phyloP scores from a whole-genome alignment of 2,888 invertebrate species.

The Digitonthophagus gazella region DNA sequence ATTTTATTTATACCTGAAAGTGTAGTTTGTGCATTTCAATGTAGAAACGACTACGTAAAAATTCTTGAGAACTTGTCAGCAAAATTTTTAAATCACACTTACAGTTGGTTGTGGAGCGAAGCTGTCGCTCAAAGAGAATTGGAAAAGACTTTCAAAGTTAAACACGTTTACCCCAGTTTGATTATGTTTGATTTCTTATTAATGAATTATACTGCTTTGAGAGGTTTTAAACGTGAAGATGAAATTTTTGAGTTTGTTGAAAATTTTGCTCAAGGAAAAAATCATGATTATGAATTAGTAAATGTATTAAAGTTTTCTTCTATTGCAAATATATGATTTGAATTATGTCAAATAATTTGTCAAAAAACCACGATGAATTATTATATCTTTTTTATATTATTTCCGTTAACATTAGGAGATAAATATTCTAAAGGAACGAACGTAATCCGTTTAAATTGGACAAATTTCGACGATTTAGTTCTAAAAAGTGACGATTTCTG shows the following conservation, averaged over 20 bases:
- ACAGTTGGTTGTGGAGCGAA: slow-evolving; percentile 10
- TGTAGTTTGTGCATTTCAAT: not conserved
- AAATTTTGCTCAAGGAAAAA: not conserved
- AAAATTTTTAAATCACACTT: slow-evolving; percentile 2
- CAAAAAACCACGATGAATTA: too few relatives aligned
- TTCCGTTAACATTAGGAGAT: not conserved
- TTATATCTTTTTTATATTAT: not conserved
- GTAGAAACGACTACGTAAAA: not conserved
- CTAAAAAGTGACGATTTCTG: not conserved
- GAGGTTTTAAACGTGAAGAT: not conserved
- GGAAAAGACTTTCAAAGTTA: not conserved
- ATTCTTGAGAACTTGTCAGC: not conserved
- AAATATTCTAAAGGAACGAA: not conserved
- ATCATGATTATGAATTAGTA: not conserved
- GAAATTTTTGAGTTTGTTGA: not conserved
- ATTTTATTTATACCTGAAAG: not conserved
- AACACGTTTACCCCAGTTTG: not conserved
- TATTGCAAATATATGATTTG: not conserved
- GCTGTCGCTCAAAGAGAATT: not conserved
- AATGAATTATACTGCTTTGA: slow-evolving; percentile 1
- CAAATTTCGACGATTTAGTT: slow-evolving; percentile 5
- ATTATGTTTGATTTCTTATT: not conserved
- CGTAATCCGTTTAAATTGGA: slow-evolving; percentile 1
- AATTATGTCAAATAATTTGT: too few relatives aligned
- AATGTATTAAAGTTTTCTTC: not conserved